Percentiles rank a stretch among this genome's conserved stretches.
Conservation (phyloP, 2,113 vertebrate species). For the Paracanthobrama guichenoti region DNA sequence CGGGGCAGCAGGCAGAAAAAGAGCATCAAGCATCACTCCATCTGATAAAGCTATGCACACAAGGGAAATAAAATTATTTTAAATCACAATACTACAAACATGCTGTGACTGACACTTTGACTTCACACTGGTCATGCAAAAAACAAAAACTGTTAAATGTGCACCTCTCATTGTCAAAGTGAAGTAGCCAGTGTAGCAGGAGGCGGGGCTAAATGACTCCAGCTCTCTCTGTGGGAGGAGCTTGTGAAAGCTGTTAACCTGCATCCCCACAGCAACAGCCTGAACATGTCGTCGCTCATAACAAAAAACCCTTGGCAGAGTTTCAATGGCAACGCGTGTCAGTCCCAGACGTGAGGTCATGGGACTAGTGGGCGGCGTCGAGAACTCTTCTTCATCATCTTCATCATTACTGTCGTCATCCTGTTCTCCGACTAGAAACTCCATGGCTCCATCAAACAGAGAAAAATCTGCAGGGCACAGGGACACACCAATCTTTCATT, state of each 20-base stretch:
- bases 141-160: conserved; percentile 23
- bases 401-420: conserved; percentile 48
- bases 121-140: not conserved
- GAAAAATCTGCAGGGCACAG: conserved; percentile 50
- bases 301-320: conserved; percentile 66
- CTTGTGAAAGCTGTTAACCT: conserved; percentile 41
- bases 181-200: conserved; percentile 68
- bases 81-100: not conserved
- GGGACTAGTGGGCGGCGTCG: conserved; percentile 42
- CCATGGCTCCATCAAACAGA: conserved; percentile 75
- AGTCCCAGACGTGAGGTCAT: conserved; percentile 28
- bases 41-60: conserved; percentile 68
- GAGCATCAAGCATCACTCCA: conserved; percentile 55
- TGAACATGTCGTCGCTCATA: conserved; percentile 63
- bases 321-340: conserved; percentile 59
- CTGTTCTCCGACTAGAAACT: conserved; percentile 68
- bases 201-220: conserved; percentile 52
- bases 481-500: not conserved
- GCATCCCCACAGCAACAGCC: conserved; percentile 59
- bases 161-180: conserved; percentile 65
- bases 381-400: conserved; percentile 44
- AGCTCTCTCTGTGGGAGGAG: conserved; percentile 51
- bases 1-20: conserved; percentile 68
- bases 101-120: not conserved
- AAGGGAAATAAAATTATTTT: not conserved